phyloP scores from a whole-genome alignment of 2,888 invertebrate genomes.

The Conomelus anceps region DNA sequence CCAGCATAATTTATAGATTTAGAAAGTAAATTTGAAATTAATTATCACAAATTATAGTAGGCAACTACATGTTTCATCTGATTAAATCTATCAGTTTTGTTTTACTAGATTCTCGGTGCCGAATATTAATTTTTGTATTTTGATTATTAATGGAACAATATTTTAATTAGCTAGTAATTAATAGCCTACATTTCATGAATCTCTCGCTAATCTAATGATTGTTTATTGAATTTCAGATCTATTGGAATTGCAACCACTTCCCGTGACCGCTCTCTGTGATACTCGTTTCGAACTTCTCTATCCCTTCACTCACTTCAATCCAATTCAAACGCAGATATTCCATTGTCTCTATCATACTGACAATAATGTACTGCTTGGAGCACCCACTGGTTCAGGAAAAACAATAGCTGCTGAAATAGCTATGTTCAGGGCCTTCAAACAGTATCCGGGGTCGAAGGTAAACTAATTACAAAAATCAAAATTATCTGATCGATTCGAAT shows the following conservation, averaged over 20 bases:
- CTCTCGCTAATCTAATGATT: not conserved
- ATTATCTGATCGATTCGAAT: too few species aligned
- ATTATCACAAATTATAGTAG: too few species aligned
- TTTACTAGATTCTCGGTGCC: too few species aligned
- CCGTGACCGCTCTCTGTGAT: constrained; percentile 74
- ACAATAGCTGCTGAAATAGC: constrained; percentile 97
- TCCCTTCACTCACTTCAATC: constrained; percentile 92
- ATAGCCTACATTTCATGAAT: not conserved
- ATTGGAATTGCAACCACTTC: constrained; percentile 82
- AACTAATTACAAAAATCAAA: too few species aligned
- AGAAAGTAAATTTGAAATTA: too few species aligned
- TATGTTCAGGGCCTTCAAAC: constrained; percentile 83
- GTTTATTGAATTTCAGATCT: constrained; percentile 55
- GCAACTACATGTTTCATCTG: too few species aligned
- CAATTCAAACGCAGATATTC: constrained; percentile 97
- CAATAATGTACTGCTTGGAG: constrained; percentile 85
- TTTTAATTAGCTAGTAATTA: not conserved
- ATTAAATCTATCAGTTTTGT: too few species aligned
- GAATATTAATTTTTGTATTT: too few species aligned
- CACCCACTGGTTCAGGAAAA: constrained; percentile 96
- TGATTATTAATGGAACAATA: too few species aligned
- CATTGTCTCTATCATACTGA: constrained; percentile 94
- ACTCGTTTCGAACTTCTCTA: constrained; percentile 72
- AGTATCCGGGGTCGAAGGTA: constrained; percentile 71
- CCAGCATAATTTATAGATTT: too few species aligned